These are phyloP conservation scores for Silurus glanis DNA, from an alignment of 2,113 vertebrate species.

Conservation along the genomic window DNA sequence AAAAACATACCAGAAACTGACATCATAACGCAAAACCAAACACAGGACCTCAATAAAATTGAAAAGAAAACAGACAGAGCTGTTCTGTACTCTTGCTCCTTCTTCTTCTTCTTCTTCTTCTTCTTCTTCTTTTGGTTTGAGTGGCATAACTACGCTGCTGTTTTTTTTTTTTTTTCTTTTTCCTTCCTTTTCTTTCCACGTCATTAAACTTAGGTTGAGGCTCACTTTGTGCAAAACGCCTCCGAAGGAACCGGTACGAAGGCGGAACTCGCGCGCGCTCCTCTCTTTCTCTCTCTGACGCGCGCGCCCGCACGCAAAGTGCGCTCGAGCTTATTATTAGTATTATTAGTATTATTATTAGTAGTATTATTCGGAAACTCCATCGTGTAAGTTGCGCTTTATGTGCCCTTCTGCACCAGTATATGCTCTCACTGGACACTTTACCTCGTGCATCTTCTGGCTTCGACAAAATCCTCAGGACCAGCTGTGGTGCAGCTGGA, in stretches of 20 bases:
- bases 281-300: neutral
- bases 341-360: neutral
- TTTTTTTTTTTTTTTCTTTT: neutral
- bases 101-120: too few relatives aligned
- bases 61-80: slow-evolving; percentile 40
- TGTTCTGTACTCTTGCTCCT: neutral
- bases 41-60: slow-evolving; percentile 32
- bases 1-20: slow-evolving; percentile 50
- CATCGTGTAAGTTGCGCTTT: neutral
- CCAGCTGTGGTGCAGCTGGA: neutral
- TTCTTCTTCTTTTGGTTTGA: neutral
- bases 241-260: neutral
- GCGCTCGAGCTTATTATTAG: neutral
- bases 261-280: slow-evolving; percentile 13
- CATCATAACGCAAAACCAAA: slow-evolving; percentile 46
- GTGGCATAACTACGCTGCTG: neutral
- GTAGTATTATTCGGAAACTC: neutral
- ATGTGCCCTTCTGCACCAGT: neutral
- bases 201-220: slow-evolving; percentile 1
- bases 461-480: neutral
- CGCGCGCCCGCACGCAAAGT: neutral
- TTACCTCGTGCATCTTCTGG: neutral
- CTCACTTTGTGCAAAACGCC: slow-evolving; percentile 4
- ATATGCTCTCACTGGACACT: neutral
- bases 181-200: neutral